Conservation (phyloP, 2,888 invertebrate genomes). For the Acanthoscelides obtectus region DNA sequence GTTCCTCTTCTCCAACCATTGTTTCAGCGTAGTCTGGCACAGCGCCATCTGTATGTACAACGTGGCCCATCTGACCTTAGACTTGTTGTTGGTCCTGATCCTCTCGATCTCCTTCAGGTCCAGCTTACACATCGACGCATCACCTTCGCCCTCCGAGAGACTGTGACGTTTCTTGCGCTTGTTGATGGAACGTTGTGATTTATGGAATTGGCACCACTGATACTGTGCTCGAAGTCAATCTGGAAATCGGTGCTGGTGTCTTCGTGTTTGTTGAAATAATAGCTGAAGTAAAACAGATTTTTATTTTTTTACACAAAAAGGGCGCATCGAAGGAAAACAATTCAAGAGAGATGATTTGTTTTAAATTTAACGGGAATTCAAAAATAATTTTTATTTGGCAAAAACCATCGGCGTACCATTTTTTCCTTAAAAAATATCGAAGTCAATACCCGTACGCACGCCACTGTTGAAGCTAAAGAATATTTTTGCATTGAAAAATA, state of each 20-base stretch:
- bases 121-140: conserved; percentile 34
- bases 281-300: no score
- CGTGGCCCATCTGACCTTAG: conserved; percentile 58
- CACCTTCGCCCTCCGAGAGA: conserved; percentile 39
- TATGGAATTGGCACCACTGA: conserved; percentile 21
- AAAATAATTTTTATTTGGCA: no score
- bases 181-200: conserved; percentile 5
- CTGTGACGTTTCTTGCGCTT: conserved; percentile 33
- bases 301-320: no score
- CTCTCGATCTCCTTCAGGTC: conserved; percentile 35
- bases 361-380: no score
- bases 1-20: conserved; percentile 69
- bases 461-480: no score
- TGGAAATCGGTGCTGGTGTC: conserved; percentile 37
- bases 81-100: conserved; percentile 17
- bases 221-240: conserved; percentile 34
- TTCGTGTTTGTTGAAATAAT: conserved; percentile 9
- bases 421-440: no score
- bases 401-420: no score
- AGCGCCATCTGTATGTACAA: conserved; percentile 81
- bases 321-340: no score
- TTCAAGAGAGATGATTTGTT: no score
- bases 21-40: conserved; percentile 69
- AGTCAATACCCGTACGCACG: no score
- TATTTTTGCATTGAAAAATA: no score